These are phyloP conservation scores for Colletes gigas DNA, from an alignment of 1,140 invertebrate genomes.

Conservation along the genomic window DNA sequence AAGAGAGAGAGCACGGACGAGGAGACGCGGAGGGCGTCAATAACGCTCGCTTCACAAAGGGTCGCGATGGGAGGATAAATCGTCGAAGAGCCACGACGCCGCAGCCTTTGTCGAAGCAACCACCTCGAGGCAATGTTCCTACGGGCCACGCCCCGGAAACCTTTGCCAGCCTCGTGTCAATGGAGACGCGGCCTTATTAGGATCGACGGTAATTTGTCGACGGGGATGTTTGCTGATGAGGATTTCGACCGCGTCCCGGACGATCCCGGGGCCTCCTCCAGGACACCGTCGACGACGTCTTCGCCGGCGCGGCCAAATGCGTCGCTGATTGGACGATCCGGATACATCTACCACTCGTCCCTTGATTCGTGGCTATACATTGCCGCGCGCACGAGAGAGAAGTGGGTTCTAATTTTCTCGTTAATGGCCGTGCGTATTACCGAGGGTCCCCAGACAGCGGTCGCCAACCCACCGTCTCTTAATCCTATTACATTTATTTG, in stretches of 20 bases:
- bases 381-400: too few species aligned
- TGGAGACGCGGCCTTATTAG: slow-evolving; percentile 70
- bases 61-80: slow-evolving; percentile 61
- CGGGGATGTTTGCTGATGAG: slow-evolving; percentile 71
- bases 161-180: slow-evolving; percentile 68
- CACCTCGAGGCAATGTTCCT: slow-evolving; percentile 60
- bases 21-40: slow-evolving; percentile 44
- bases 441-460: too few species aligned
- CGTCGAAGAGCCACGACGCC: slow-evolving; percentile 58
- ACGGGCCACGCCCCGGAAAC: slow-evolving; percentile 60
- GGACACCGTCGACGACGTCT: too few species aligned
- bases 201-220: slow-evolving; percentile 72
- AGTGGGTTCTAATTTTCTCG: background rate
- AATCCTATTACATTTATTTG: too few species aligned
- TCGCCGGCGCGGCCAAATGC: background rate
- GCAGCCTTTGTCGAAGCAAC: slow-evolving; percentile 58
- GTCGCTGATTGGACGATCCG: slow-evolving; percentile 3
- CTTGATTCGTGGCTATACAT: background rate
- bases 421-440: background rate
- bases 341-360: background rate
- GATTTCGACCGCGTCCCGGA: slow-evolving; percentile 34
- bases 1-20: background rate
- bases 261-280: too few species aligned
- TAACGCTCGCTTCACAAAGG: slow-evolving; percentile 63
- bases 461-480: too few species aligned